These are phyloP conservation scores for Yponomeuta sedellus DNA, from an alignment of 2,888 invertebrate species.

Conservation along the genomic window DNA sequence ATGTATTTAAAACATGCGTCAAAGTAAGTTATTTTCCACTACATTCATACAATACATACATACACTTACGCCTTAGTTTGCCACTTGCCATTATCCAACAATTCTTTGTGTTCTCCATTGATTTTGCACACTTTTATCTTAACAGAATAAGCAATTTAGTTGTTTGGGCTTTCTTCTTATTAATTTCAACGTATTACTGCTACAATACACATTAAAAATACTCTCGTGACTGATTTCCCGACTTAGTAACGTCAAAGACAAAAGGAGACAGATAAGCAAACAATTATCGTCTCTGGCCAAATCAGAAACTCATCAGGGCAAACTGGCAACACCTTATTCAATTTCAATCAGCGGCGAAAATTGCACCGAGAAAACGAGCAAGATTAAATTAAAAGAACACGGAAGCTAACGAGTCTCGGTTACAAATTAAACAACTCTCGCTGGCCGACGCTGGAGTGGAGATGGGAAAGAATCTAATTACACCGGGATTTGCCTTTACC, in stretches of 20 bases:
- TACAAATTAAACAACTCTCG: conserved; percentile 73
- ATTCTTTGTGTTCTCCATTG: too few relatives aligned
- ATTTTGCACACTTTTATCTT: too few relatives aligned
- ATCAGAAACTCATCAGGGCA: conserved; percentile 17
- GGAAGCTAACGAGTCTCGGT: conserved; percentile 71
- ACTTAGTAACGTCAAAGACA: neutral
- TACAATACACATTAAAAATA: too few relatives aligned
- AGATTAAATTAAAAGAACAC: conserved; percentile 62
- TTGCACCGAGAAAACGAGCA: conserved; percentile 43
- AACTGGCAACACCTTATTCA: conserved; percentile 36
- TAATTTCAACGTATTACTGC: too few relatives aligned
- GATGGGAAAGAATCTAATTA: conserved; percentile 75
- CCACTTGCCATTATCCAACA: too few relatives aligned
- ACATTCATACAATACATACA: too few relatives aligned
- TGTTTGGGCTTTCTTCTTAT: too few relatives aligned
- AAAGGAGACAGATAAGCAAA: conserved; percentile 5
- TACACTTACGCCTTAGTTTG: too few relatives aligned
- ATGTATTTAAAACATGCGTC: too few relatives aligned
- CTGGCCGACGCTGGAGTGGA: conserved; percentile 29
- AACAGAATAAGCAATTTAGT: too few relatives aligned
- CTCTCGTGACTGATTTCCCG: too few relatives aligned
- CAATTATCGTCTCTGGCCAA: conserved; percentile 16
- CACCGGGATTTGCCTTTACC: conserved; percentile 61
- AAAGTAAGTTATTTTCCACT: too few relatives aligned
- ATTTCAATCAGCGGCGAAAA: conserved; percentile 55